Base-by-base conservation (phyloP, 2,888 invertebrate genomes). In the Apocheima hispidaria region DNA sequence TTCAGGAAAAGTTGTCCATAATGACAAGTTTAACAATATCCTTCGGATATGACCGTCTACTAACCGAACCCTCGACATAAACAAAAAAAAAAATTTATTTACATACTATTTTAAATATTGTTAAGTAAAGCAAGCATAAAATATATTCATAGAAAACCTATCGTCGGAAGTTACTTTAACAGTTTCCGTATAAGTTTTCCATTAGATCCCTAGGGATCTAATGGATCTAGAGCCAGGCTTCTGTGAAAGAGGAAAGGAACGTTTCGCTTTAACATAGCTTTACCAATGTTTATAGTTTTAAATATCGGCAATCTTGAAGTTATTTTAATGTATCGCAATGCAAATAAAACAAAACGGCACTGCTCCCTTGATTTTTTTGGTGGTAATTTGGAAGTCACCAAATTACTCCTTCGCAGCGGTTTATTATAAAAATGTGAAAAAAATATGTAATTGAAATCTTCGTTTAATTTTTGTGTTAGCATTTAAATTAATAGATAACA, bases 131-230 rank as follows among this genome's bases (percentile, higher is more conserved):
- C 40, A 48, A 59, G 52, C 35, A 26, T 7, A 49, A 52, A 53
- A 30, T 51, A 26, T 59, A 50, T 54, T 54, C 54, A 36, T 36
- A 28, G 48, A 49, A 43, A 53, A 44, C 6, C 26, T 48, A 60
- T 3, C 35, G 48, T 18, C 23, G n/a, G 21, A 18, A 54, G 49
- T 36, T 16, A 38, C 54, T 49, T 54, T 16, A n/a, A 43, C 33
- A 36, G 28, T 28, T 14, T 14, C n/a, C 2, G 43, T 40, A 35
- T 43, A 54, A 60, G 21, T 48, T 49, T 53, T 36, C 28, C 43
- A 12, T 50, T 50, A 3, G 18, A 21, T 54, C 54, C 43, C 36
- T 14, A 7, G 1, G 9, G 26, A 26, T 26, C 26, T 26, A n/a
- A n/a, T n/a, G n/a, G n/a, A n/a, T 7, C 26, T 6, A 16, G 46